These are phyloP conservation scores for Mola mola DNA, from an alignment of 2,113 vertebrate species.

Conservation along the genomic window DNA sequence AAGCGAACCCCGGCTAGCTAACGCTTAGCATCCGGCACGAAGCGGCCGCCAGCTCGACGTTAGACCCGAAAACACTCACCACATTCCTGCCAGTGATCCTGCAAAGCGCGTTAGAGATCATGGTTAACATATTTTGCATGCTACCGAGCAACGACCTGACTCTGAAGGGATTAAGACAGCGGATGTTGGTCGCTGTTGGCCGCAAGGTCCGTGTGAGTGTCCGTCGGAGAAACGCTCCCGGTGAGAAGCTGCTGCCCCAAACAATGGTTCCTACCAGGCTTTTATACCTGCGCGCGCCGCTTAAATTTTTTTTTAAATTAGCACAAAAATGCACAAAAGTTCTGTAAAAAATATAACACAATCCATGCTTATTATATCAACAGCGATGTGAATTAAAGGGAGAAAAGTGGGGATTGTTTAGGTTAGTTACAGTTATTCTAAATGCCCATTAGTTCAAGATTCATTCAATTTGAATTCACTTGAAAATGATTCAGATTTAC, in stretches of 20 bases:
- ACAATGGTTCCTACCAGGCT: constrained; percentile 9
- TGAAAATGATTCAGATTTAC: too few relatives aligned
- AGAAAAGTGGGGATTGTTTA: too few relatives aligned
- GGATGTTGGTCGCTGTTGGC: neutral
- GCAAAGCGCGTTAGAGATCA: constrained; percentile 85
- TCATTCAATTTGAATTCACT: too few relatives aligned
- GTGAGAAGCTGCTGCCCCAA: rapidly evolving
- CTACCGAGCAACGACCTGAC: constrained; percentile 20
- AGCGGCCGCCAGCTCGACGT: neutral
- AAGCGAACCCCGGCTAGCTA: constrained; percentile 5
- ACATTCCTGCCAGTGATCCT: constrained; percentile 78
- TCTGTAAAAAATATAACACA: too few relatives aligned
- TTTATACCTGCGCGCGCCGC: neutral
- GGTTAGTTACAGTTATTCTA: too few relatives aligned
- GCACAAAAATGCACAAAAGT: too few relatives aligned
- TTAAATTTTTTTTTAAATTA: too few relatives aligned
- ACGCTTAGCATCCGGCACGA: constrained; percentile 20
- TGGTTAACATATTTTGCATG: constrained; percentile 90
- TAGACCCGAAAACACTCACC: constrained; percentile 58
- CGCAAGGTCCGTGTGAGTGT: constrained; percentile 17
- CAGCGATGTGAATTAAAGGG: too few relatives aligned
- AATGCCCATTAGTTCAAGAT: too few relatives aligned
- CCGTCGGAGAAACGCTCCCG: neutral
- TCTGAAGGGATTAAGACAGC: constrained; percentile 22
- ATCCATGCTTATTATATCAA: too few relatives aligned